Evolutionary conservation across 2,888 invertebrate genomes (phyloP).

Genomic region (Hemithea aestivaria): DNA sequence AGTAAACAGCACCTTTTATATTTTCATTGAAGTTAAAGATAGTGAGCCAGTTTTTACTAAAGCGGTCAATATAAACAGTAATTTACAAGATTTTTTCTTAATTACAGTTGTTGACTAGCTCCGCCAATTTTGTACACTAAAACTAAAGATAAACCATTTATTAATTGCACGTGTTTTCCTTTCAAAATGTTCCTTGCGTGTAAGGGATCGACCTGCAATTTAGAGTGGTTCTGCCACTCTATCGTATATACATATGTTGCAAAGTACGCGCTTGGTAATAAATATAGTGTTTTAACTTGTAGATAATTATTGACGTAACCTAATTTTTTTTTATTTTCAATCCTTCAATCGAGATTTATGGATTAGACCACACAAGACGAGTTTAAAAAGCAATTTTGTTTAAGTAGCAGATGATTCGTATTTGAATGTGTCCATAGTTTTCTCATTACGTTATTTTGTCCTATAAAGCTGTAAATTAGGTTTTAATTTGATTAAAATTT

Average conservation of each 20-base stretch:
- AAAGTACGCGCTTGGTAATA: no score
- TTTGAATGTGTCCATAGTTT: slow-evolving; percentile 10
- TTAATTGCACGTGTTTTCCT: no score
- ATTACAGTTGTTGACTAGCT: slow-evolving; percentile 31
- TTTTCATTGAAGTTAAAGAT: no score
- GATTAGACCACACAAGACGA: slow-evolving; percentile 46
- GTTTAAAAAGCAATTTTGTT: slow-evolving; percentile 31
- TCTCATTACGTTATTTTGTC: slow-evolving; percentile 4
- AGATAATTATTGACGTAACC: no score
- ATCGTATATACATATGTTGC: no score
- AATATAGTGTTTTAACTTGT: no score
- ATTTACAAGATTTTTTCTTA: slow-evolving; percentile 33
- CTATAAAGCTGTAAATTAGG: not conserved
- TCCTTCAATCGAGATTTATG: slow-evolving; percentile 11
- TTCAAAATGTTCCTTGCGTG: no score
- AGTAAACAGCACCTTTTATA: no score
- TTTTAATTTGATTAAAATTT: not conserved
- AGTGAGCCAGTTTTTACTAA: slow-evolving; percentile 15
- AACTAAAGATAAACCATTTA: no score
- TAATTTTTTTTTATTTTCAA: slow-evolving; percentile 3
- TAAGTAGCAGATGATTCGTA: slow-evolving; percentile 11
- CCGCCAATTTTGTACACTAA: no score
- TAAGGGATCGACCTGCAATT: no score
- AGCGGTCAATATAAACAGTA: slow-evolving; percentile 26
- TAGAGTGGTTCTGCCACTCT: no score